Percentiles rank a stretch among this genome's conserved stretches.
Evolutionary conservation across 2,113 vertebrate genomes (phyloP).

Genomic region (Aptenodytes forsteri): DNA sequence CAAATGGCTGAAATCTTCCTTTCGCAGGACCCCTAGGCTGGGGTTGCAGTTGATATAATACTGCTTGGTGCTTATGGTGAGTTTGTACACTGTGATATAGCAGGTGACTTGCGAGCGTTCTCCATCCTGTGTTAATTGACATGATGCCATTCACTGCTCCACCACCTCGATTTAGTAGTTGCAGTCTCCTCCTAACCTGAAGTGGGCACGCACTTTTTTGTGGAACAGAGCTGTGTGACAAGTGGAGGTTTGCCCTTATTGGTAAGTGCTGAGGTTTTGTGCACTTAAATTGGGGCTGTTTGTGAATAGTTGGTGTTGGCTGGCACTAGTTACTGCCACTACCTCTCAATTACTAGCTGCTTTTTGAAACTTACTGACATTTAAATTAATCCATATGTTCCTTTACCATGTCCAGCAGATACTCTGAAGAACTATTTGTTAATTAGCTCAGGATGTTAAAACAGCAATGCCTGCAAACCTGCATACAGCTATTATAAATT

Average conservation of each 20-base stretch:
- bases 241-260: background rate
- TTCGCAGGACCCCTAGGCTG: background rate
- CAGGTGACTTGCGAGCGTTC: background rate
- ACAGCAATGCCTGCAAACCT: slow-evolving; percentile 29
- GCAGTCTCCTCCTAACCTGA: background rate
- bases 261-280: background rate
- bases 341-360: slow-evolving; percentile 36
- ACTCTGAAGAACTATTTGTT: slow-evolving; percentile 8
- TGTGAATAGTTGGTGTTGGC: background rate
- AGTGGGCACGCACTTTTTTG: background rate
- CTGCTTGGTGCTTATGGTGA: slow-evolving; percentile 25
- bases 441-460: slow-evolving; percentile 49
- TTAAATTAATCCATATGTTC: background rate
- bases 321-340: slow-evolving; percentile 26
- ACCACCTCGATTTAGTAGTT: background rate
- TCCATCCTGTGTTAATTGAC: background rate
- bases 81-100: background rate
- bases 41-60: background rate
- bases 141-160: background rate
- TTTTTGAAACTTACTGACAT: background rate
- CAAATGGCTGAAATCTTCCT: background rate
- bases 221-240: background rate
- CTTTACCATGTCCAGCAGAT: background rate
- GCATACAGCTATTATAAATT: background rate
- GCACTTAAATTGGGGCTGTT: background rate